phyloP scores from a whole-genome alignment of 2,888 invertebrate genomes.

The Coremacera marginata region DNA sequence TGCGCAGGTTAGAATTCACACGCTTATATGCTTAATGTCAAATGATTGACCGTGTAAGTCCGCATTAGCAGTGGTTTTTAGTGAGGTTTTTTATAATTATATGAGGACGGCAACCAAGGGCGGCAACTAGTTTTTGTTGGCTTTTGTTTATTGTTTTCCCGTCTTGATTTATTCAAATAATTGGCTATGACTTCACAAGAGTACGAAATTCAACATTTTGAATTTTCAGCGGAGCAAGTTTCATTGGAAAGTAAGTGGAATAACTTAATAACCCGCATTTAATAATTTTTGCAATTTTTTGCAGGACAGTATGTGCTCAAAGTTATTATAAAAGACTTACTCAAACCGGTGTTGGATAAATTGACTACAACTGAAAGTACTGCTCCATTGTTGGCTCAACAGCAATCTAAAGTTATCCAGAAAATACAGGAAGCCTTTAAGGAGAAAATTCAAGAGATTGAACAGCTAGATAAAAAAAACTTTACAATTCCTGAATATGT shows the following conservation, averaged over 20 bases:
- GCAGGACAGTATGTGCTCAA: constrained; percentile 17
- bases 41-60: no score
- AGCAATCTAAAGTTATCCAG: constrained; percentile 35
- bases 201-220: constrained; percentile 58
- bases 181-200: not conserved
- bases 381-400: not conserved
- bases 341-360: not conserved
- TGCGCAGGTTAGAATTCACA: no score
- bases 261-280: not conserved
- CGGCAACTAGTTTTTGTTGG: no score
- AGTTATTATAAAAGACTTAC: not conserved
- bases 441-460: constrained; percentile 42
- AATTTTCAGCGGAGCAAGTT: constrained; percentile 55
- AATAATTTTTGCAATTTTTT: not conserved
- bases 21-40: no score
- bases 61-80: no score
- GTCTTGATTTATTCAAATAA: no score
- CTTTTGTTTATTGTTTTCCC: no score
- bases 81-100: no score
- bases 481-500: constrained; percentile 52
- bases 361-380: not conserved
- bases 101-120: no score
- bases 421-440: constrained; percentile 46
- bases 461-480: constrained; percentile 46
- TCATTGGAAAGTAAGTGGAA: constrained; percentile 53